Evolutionary conservation across 2,113 vertebrate species (phyloP), one percentile per base, ranked within the genome.

Genomic region (Malurus cyaneus): DNA sequence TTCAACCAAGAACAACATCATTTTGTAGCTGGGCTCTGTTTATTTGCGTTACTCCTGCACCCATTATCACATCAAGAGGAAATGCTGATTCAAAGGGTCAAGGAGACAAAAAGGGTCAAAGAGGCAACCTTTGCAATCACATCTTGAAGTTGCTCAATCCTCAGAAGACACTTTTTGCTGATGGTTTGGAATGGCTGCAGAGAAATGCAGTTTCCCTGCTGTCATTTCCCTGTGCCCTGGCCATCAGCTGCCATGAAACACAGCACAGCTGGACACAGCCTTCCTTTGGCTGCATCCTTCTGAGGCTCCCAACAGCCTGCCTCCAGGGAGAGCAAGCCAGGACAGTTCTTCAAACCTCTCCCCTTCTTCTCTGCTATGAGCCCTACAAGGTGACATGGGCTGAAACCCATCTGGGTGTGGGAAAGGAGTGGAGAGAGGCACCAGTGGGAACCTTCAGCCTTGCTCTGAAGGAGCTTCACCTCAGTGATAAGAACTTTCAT

Each of bases 191-290:
- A 57, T 17, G 59, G 44, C 24, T 72, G 23, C 44, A 62, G 31
- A 71, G 49, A 71, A 34, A 49, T 44, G 31, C 46, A 7, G 24
- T 46, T 91, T 73, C 56, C 53, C 64, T 34, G 41, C 71, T 44
- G 39, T 6, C 15, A 59, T 41, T 77, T 36, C 25, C 44, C 32
- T 34, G 32, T 4, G 0, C 14, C 29, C 39, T 47, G 29, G n/a
- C 36, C 56, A 65, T 23, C 7, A 15, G 42, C n/a, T 57, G 34
- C 31, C 46, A 36, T 7, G 32, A 62, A 80, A 88, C 39, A 32
- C 0, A 3, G 26, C 0, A 0, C 15, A 53, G 60, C 4, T 57
- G 52, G 52, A 3, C 3, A 50, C 1, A 70, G 32, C 19, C 44
- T 71, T 54, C 44, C 31, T 62, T 66, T 11, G n/a, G 29, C 49